Conservation (phyloP, 2,113 vertebrate genomes). For the Tichodroma muraria region DNA sequence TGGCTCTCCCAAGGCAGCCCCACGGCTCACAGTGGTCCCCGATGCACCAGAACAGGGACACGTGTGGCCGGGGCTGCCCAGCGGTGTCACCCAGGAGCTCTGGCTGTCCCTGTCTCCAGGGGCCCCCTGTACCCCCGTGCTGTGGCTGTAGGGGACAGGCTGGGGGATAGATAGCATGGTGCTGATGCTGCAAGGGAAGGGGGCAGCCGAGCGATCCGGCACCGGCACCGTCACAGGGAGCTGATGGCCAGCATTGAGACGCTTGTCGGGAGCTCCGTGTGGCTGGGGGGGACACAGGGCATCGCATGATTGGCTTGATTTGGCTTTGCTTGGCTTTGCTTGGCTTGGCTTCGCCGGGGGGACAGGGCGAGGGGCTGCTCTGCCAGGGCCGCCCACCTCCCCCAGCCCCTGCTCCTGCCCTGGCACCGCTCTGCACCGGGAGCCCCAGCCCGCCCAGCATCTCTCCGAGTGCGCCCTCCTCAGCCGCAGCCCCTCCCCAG, state of each 20-base stretch:
- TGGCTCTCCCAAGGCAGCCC: neutral
- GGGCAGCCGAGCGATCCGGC: rapidly evolving
- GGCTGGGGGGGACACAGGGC: neutral
- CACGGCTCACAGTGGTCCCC: neutral
- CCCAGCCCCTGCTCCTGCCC: neutral
- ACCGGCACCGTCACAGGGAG: rapidly evolving
- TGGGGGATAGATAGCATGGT: rapidly evolving
- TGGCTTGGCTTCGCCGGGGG: neutral
- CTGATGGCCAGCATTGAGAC: rapidly evolving
- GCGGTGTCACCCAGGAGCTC: neutral
- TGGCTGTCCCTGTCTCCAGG: neutral
- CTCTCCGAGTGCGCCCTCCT: neutral
- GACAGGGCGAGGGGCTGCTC: neutral
- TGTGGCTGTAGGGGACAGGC: neutral
- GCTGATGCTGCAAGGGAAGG: neutral
- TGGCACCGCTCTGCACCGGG: neutral
- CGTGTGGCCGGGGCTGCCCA: rapidly evolving
- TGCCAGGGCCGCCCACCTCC: neutral
- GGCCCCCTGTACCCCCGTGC: rapidly evolving
- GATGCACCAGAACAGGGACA: rapidly evolving
- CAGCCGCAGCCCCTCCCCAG: too few species aligned
- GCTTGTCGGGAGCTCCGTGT: neutral
- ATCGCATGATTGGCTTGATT: neutral
- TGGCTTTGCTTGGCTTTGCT: neutral
- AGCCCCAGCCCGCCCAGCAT: neutral